Evolutionary conservation across 2,888 invertebrate genomes (phyloP).

Genomic region (Drosophila melanosoma): DNA sequence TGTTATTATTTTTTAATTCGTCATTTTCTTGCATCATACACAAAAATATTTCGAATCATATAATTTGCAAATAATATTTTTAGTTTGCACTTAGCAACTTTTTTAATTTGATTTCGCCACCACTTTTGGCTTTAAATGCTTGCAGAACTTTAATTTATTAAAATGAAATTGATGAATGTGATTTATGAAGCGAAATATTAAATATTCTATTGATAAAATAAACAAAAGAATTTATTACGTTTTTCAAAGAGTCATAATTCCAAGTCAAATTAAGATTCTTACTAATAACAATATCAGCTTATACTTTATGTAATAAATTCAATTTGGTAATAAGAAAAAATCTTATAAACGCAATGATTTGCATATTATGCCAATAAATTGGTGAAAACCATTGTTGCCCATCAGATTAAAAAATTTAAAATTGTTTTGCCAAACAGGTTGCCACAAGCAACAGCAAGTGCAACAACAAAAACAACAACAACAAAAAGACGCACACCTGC

Average conservation of each 20-base stretch:
- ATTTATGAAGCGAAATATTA: background rate
- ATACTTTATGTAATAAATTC: background rate
- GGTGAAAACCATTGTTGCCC: background rate
- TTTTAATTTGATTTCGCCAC: background rate
- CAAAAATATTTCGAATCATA: background rate
- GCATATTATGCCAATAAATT: slow-evolving; percentile 27
- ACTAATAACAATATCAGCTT: background rate
- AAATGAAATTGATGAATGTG: background rate
- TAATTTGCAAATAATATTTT: background rate
- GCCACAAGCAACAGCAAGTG: slow-evolving; percentile 46
- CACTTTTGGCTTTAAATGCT: background rate
- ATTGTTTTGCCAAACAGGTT: slow-evolving; percentile 75
- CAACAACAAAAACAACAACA: slow-evolving; percentile 19
- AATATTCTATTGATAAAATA: background rate
- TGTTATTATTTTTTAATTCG: background rate
- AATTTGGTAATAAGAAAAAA: background rate
- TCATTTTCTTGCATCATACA: background rate
- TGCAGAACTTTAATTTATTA: background rate
- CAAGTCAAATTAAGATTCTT: background rate
- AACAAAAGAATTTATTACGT: background rate
- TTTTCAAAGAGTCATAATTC: background rate
- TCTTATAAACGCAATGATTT: slow-evolving; percentile 23
- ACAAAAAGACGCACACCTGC: slow-evolving; percentile 55
- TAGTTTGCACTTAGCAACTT: background rate
- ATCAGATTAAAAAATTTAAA: slow-evolving; percentile 37